Evolutionary conservation across 2,888 invertebrate species (phyloP).

Genomic region (Leucania comma): DNA sequence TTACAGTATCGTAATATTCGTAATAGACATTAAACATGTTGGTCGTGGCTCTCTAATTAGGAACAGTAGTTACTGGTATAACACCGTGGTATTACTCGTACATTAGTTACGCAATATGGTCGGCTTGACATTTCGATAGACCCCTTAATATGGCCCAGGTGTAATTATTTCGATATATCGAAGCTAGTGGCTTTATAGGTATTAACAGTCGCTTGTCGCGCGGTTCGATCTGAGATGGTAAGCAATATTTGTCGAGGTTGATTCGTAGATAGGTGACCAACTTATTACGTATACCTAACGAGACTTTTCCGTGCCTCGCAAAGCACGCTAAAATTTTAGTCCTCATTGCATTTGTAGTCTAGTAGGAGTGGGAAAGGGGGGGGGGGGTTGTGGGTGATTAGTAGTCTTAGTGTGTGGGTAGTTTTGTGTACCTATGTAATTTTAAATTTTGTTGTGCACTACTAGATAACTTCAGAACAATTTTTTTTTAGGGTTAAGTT

Average conservation of each 20-base stretch:
- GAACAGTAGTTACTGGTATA: conserved; percentile 30
- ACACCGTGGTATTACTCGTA: conserved; percentile 39
- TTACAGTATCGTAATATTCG: conserved; percentile 43
- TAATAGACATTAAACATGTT: conserved; percentile 57
- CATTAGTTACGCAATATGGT: conserved; percentile 53
- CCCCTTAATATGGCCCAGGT: conserved; percentile 12
- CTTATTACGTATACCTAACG: neutral
- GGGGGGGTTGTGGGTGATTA: too few relatives aligned
- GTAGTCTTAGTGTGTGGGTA: too few relatives aligned
- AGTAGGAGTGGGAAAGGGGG: too few relatives aligned
- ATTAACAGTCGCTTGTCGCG: too few relatives aligned
- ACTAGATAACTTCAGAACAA: too few relatives aligned
- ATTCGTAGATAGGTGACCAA: neutral
- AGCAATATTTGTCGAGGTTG: neutral
- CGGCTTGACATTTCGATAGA: conserved; percentile 46
- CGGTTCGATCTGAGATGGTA: neutral
- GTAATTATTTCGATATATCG: conserved; percentile 30
- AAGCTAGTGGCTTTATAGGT: neutral
- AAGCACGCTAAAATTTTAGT: too few relatives aligned
- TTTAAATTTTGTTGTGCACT: too few relatives aligned
- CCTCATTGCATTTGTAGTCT: too few relatives aligned
- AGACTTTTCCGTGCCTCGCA: too few relatives aligned
- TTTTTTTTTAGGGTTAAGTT: too few relatives aligned
- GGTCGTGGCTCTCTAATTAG: conserved; percentile 58
- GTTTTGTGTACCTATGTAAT: too few relatives aligned